phyloP scores from a whole-genome alignment of 1,140 invertebrate species.

The Ceratitis capitata region DNA sequence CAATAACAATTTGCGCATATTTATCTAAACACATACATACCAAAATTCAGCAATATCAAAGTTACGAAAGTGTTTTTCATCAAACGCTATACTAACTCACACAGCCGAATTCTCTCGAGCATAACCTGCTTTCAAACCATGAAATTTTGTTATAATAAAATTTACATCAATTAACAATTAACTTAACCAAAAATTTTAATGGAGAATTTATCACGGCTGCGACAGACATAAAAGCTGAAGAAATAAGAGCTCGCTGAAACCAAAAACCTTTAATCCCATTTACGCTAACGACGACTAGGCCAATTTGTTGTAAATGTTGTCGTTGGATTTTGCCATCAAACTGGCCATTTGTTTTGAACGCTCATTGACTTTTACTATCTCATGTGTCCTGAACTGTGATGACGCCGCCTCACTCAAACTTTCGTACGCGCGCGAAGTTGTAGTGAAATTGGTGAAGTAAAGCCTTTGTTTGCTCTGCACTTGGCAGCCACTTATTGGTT shows the following conservation, averaged over 20 bases:
- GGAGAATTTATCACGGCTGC: neutral
- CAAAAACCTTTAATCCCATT: neutral
- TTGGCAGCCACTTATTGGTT: neutral
- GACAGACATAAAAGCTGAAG: neutral
- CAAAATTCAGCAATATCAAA: too few relatives aligned
- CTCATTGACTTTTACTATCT: neutral
- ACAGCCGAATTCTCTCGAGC: neutral
- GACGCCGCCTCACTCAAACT: neutral
- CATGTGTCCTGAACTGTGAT: neutral
- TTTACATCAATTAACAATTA: slow-evolving; percentile 10
- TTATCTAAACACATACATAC: too few relatives aligned
- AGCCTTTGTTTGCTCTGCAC: neutral
- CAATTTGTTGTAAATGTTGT: neutral
- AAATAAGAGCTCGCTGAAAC: neutral
- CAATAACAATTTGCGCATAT: too few relatives aligned
- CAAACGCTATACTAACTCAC: neutral
- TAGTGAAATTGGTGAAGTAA: neutral
- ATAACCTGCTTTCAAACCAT: neutral
- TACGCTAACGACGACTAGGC: neutral
- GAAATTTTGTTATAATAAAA: slow-evolving; percentile 3
- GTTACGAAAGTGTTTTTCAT: too few relatives aligned
- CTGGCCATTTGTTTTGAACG: neutral
- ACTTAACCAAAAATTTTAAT: neutral
- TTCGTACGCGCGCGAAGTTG: neutral
- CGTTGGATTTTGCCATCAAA: neutral